A percentile compares a stretch with the other conserved stretches of the same genome.
Evolutionary conservation across 2,797 vertebrate genomes (phyloP).

Genomic region (Momotus momota): DNA sequence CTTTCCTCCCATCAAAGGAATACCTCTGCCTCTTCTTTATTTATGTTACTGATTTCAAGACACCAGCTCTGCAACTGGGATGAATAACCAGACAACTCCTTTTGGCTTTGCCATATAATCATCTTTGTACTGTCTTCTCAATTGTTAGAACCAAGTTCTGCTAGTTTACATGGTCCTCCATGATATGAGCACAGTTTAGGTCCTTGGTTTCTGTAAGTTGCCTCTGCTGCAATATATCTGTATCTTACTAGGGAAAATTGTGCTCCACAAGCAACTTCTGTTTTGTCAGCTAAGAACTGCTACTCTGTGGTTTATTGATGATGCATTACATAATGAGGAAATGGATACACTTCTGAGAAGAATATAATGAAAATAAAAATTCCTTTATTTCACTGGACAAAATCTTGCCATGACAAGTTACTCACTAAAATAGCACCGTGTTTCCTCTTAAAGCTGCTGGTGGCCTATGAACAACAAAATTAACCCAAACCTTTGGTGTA

Average conservation of each 20-base stretch:
- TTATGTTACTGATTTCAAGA: neutral
- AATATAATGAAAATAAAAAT: neutral
- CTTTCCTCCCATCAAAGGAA: neutral
- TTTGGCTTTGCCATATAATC: neutral
- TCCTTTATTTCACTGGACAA: neutral
- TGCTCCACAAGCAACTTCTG: neutral
- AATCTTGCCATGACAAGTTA: neutral
- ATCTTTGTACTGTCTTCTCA: neutral
- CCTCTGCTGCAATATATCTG: neutral
- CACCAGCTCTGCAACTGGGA: neutral
- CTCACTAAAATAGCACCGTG: neutral
- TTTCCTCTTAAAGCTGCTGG: neutral
- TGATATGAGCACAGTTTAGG: rapidly evolving
- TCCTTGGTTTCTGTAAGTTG: neutral
- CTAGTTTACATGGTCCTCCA: neutral
- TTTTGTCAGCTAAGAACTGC: neutral
- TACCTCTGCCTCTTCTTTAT: neutral
- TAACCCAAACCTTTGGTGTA: neutral
- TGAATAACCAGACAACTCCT: neutral
- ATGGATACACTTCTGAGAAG: neutral
- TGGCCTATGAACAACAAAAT: neutral
- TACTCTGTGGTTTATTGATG: neutral
- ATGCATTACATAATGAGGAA: neutral
- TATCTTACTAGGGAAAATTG: neutral
- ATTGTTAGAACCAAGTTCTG: neutral